These are phyloP conservation scores for Aeoliscus strigatus DNA, from an alignment of 2,797 vertebrate species.

Conservation along the genomic window DNA sequence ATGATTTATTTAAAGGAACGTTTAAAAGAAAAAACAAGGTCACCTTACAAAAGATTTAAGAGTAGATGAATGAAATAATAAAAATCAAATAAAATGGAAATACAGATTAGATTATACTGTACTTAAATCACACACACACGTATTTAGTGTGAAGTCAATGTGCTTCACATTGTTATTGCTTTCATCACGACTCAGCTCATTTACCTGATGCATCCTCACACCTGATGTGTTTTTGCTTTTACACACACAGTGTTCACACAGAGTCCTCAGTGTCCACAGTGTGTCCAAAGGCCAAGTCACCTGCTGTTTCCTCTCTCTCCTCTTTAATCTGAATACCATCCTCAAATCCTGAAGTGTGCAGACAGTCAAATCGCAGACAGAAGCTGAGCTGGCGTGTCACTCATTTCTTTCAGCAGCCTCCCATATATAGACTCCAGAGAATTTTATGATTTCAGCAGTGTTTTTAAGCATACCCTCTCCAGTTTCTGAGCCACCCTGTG, in stretches of 20 bases:
- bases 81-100: no score
- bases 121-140: no score
- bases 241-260: no score
- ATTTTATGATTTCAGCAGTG: slow-evolving; percentile 41
- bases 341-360: slow-evolving; percentile 2
- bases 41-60: no score
- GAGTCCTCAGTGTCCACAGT: slow-evolving; percentile 14
- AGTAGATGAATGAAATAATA: no score
- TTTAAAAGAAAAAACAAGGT: no score
- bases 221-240: neutral
- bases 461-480: slow-evolving; percentile 34
- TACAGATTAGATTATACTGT: no score
- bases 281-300: slow-evolving; percentile 6
- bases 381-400: slow-evolving; percentile 4
- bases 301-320: slow-evolving; percentile 7
- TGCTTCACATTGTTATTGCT: no score
- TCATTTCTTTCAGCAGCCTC: slow-evolving; percentile 13
- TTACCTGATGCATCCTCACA: no score
- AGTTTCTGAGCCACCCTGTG: slow-evolving; percentile 42
- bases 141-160: no score
- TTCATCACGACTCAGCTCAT: no score
- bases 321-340: slow-evolving; percentile 6
- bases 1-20: no score
- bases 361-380: slow-evolving; percentile 12
- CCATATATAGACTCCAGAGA: slow-evolving; percentile 11